Percentiles rank a stretch among this genome's conserved stretches.
These are phyloP conservation scores for Whitmania pigra DNA, from an alignment of 1,140 invertebrate species.

Conservation along the genomic window DNA sequence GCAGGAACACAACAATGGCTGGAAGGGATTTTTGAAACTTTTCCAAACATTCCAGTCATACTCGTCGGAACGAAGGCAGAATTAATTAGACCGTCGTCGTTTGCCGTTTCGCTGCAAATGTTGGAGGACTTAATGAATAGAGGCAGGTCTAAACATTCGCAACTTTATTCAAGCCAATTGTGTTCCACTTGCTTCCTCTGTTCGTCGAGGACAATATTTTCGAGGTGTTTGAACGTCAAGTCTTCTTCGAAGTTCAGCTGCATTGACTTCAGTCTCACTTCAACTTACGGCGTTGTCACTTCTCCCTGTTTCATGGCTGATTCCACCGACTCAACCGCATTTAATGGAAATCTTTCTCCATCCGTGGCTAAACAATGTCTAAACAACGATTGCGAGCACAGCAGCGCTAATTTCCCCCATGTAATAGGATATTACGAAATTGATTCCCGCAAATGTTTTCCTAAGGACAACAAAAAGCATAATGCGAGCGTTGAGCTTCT, in stretches of 20 bases:
- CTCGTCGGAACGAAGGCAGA: slow-evolving; percentile 24
- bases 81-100: slow-evolving; percentile 23
- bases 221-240: slow-evolving; percentile 5
- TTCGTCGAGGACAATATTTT: background rate
- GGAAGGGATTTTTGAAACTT: slow-evolving; percentile 21
- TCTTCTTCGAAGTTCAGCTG: slow-evolving; percentile 7
- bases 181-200: slow-evolving; percentile 21
- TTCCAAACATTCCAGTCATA: slow-evolving; percentile 23
- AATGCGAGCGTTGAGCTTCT: slow-evolving; percentile 25
- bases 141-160: slow-evolving; percentile 11
- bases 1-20: slow-evolving; percentile 23
- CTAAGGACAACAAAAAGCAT: slow-evolving; percentile 23
- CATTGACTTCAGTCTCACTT: slow-evolving; percentile 1
- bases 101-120: slow-evolving; percentile 14
- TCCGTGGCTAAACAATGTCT: no score
- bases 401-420: slow-evolving; percentile 16
- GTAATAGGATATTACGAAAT: slow-evolving; percentile 25
- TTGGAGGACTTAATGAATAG: slow-evolving; percentile 21
- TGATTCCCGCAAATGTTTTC: slow-evolving; percentile 23
- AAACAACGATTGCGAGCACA: no score
- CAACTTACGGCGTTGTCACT: slow-evolving; percentile 6
- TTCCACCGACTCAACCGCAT: no score
- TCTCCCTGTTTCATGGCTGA: background rate
- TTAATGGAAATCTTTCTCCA: no score
- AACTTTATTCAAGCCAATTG: slow-evolving; percentile 14